Base-by-base conservation (phyloP, 2,113 vertebrate species). In the Indicator indicator region DNA sequence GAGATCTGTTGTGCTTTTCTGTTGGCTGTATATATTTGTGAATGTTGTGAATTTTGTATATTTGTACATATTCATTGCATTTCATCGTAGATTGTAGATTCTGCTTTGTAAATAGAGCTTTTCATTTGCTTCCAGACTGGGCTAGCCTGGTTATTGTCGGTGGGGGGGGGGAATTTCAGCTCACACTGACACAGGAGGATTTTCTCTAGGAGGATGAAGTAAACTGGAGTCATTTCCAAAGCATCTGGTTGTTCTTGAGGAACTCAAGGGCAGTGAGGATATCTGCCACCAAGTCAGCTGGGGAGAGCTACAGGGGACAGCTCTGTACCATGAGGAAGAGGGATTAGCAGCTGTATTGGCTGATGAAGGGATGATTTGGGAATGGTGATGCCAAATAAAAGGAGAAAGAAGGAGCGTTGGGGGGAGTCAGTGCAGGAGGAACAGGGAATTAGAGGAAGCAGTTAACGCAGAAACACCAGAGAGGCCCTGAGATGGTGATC, bases 261-360 rank as follows among this genome's bases (percentile, higher is more conserved):
- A 52, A 60, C 30, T 64, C 54, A 21, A 30, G 5, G 9, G 50
- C 38, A 33, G 20, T 3, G 1, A n/a, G 38, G 59, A 62, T 50
- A 72, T 24, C 27, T 67, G 44, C 72, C 36, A 26, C 42, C 38
- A 4, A 6, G 0, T 23, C 1, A 0, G 20, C 42, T 24, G 16
- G 60, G 16, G 18, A 65, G 24, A 28, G 71, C 38, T 30, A 60
- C 11, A 30, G 32, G 30, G 40, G 65, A 6, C 75, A 79, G 48
- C n/a, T 62, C 7, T 0, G 33, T 4, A 8, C 46, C 9, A 5
- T 1, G 1, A 74, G 67, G 16, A 82, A 46, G 18, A 52, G 83
- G 63, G 76, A 48, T 48, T 27, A 86, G 55, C 24, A 69, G 67
- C 52, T 80, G 48, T 55, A 2, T 48, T 8, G 13, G 23, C 33